Conservation (phyloP, 2,113 vertebrate species). For the Otolemur garnettii region DNA sequence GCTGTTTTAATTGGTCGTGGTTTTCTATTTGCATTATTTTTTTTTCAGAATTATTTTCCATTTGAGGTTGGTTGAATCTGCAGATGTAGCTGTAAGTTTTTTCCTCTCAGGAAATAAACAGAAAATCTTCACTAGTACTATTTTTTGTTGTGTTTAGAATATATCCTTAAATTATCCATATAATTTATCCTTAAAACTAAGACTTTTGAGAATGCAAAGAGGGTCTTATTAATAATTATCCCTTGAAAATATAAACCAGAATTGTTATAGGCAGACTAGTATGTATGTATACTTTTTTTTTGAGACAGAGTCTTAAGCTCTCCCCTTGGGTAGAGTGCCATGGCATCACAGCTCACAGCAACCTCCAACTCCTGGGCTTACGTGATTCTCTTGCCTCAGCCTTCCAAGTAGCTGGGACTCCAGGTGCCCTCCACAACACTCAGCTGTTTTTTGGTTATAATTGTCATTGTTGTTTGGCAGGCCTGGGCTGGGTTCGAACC, state of each 20-base stretch:
- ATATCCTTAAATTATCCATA: background rate
- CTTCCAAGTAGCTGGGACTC: too few species aligned
- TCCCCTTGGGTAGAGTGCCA: too few species aligned
- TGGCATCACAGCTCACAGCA: too few species aligned
- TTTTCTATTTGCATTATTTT: background rate
- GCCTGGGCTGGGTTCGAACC: too few species aligned
- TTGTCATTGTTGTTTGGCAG: too few species aligned
- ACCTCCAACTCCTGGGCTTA: too few species aligned
- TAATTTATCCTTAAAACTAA: slow-evolving; percentile 25
- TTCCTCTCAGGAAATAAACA: background rate
- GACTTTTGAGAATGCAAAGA: background rate
- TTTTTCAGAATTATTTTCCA: background rate
- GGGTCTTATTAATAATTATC: background rate
- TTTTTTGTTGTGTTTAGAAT: slow-evolving; percentile 3
- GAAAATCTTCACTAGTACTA: background rate
- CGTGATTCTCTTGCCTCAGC: too few species aligned
- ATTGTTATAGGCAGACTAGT: background rate
- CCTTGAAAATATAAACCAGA: background rate
- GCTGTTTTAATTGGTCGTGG: background rate
- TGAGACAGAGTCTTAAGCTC: too few species aligned
- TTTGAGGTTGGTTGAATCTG: background rate
- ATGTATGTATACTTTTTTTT: background rate
- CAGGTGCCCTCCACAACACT: too few species aligned
- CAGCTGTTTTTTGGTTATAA: too few species aligned
- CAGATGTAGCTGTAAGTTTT: background rate